Base-by-base conservation (phyloP, 2,797 vertebrate genomes). In the Neosalanx taihuensis region DNA sequence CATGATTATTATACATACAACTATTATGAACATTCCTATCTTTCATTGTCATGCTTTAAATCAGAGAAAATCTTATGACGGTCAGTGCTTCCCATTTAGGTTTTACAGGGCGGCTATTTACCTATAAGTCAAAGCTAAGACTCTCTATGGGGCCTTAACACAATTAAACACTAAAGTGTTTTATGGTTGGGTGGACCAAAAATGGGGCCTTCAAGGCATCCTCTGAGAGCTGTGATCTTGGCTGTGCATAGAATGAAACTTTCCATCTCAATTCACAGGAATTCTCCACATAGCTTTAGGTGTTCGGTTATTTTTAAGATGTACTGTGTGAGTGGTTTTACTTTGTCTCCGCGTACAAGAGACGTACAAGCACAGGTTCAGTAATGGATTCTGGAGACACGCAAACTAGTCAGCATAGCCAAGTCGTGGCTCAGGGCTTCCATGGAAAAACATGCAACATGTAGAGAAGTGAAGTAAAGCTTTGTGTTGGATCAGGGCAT, bases 81-180 rank as follows among this genome's bases (percentile, higher is more conserved):
- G 73, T 67, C 72, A 46, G 64, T 7, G 23, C 73, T 76, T 76
- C 72, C 70, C 51, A 5, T 9, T 18, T 18, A 64, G 64, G 67
- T 53, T 71, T 76, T 61, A 71, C 20, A 62, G 59, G 69, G 72
- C 29, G 33, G n/a, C 59, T 35, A 62, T 73, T 81, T 66, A 71
- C 69, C 73, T 66, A 77, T 69, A 61, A 76, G 67, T 69, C 71
- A 71, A 51, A 68, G 29, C 64, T 64, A 68, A 72, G 56, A 37
- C 73, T 75, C 71, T 76, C 74, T 68, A 67, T 76, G 65, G 71
- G 79, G 66, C 59, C 31, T 15, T 68, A 37, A 71, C 65, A 35
- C 68, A 69, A 83, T 87, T 81, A 79, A 81, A 83, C 65, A 66
- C 60, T 73, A 33, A 72, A 76, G 67, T 73, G 37, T 86, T 83